A percentile compares a stretch with the other conserved stretches of the same genome.
These are phyloP conservation scores for Drosophila lutescens DNA, from an alignment of 2,888 invertebrate species.

Conservation along the genomic window DNA sequence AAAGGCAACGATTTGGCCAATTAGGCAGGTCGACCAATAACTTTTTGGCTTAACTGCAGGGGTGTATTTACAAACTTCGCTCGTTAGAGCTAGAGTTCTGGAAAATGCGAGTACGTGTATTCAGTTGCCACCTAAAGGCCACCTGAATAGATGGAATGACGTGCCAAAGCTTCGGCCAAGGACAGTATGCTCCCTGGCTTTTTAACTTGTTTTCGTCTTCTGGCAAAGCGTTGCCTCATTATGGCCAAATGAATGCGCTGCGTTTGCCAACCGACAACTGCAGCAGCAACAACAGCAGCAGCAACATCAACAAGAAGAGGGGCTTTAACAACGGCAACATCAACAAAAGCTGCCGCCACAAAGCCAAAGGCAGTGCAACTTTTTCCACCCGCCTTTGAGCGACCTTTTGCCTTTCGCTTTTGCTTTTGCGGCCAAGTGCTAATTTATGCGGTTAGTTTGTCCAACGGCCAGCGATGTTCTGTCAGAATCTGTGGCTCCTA, in stretches of 20 bases:
- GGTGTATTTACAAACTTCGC: neutral
- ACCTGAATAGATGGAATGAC: constrained; percentile 1
- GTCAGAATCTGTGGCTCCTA: constrained; percentile 17
- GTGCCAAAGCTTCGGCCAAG: constrained; percentile 5
- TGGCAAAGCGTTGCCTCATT: constrained; percentile 20
- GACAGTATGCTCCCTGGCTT: neutral
- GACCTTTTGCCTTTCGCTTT: constrained; percentile 11
- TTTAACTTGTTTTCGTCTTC: constrained; percentile 1
- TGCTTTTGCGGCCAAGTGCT: constrained; percentile 33
- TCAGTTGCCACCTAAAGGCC: neutral
- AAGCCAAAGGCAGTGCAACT: constrained; percentile 64
- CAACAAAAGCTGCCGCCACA: constrained; percentile 57
- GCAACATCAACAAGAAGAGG: neutral
- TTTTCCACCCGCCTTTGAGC: constrained; percentile 42
- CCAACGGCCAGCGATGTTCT: constrained; percentile 1
- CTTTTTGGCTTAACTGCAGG: neutral
- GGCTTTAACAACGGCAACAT: neutral
- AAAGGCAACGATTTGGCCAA: no score
- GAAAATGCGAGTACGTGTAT: no score
- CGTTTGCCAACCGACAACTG: constrained; percentile 1
- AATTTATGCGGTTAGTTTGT: constrained; percentile 59
- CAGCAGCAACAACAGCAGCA: neutral
- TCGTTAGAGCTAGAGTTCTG: neutral
- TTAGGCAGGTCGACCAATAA: neutral
- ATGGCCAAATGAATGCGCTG: constrained; percentile 22